Conservation (phyloP, 2,113 vertebrate species). For the Catagonus wagneri region DNA sequence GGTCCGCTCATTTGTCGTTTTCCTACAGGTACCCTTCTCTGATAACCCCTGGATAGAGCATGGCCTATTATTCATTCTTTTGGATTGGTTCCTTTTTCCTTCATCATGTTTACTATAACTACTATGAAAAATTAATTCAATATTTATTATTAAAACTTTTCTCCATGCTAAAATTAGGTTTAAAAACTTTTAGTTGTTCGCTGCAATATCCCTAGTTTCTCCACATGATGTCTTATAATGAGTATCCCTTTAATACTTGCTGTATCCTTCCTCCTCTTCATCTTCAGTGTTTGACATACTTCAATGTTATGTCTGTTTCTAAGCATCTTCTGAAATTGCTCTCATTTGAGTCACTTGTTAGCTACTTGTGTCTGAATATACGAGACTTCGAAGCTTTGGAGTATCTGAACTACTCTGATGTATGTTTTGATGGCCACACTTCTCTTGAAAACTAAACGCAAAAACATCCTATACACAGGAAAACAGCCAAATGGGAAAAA, state of each 20-base stretch:
- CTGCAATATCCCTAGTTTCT: neutral
- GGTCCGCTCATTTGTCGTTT: neutral
- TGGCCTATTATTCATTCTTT: neutral
- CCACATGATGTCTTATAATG: neutral
- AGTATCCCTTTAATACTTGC: neutral
- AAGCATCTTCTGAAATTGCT: neutral
- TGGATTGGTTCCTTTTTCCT: neutral
- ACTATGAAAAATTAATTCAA: neutral
- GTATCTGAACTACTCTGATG: neutral
- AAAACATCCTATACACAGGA: neutral
- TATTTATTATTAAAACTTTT: neutral
- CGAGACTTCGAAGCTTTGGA: neutral
- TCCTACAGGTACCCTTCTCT: neutral
- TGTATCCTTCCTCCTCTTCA: neutral
- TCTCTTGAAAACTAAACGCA: neutral
- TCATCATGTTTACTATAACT: neutral
- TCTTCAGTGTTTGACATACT: neutral
- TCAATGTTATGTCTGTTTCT: neutral
- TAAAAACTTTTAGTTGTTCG: neutral
- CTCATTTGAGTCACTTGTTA: neutral
- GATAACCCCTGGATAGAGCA: neutral
- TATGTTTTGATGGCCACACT: neutral
- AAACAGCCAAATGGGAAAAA: neutral
- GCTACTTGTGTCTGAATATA: neutral
- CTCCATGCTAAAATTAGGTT: neutral